Conservation (phyloP, 2,888 invertebrate genomes). For the Cryptocephalus moraei region DNA sequence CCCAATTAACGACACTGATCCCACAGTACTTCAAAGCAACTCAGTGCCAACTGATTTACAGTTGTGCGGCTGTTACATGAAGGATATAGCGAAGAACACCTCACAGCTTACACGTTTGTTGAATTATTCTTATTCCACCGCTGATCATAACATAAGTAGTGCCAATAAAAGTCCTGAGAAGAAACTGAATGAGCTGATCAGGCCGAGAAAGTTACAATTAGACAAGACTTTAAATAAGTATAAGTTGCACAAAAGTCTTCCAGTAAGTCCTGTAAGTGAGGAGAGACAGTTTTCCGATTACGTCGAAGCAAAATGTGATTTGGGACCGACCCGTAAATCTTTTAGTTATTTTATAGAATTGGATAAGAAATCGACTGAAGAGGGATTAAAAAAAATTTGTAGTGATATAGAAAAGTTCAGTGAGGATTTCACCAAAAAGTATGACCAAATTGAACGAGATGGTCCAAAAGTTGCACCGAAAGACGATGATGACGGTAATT, state of each 20-base stretch:
- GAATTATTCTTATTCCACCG: conserved; percentile 14
- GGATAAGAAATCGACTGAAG: conserved; percentile 39
- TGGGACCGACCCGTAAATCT: conserved; percentile 40
- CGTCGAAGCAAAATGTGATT: conserved; percentile 18
- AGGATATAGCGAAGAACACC: conserved; percentile 31
- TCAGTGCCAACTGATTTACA: conserved; percentile 34
- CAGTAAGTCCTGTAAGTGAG: conserved; percentile 74
- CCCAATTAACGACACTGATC: conserved; percentile 23
- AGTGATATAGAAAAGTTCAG: conserved; percentile 37
- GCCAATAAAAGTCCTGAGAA: conserved; percentile 24
- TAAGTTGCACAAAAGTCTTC: conserved; percentile 57
- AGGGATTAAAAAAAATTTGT: conserved; percentile 33
- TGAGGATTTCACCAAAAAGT: conserved; percentile 30
- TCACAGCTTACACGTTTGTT: conserved; percentile 25
- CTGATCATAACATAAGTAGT: conserved; percentile 7
- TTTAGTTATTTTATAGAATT: conserved; percentile 57
- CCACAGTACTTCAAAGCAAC: conserved; percentile 18
- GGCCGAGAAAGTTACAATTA: conserved; percentile 32
- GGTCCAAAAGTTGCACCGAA: conserved; percentile 11
- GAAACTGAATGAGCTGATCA: conserved; percentile 23
- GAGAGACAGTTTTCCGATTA: conserved; percentile 43
- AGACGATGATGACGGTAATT: conserved; percentile 57
- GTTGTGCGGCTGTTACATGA: conserved; percentile 37
- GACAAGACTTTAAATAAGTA: conserved; percentile 34
- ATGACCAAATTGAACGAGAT: conserved; percentile 29